A percentile compares a stretch with the other conserved stretches of the same genome.
Conservation (phyloP, 2,113 vertebrate species). For the Lipophrys pholis region DNA sequence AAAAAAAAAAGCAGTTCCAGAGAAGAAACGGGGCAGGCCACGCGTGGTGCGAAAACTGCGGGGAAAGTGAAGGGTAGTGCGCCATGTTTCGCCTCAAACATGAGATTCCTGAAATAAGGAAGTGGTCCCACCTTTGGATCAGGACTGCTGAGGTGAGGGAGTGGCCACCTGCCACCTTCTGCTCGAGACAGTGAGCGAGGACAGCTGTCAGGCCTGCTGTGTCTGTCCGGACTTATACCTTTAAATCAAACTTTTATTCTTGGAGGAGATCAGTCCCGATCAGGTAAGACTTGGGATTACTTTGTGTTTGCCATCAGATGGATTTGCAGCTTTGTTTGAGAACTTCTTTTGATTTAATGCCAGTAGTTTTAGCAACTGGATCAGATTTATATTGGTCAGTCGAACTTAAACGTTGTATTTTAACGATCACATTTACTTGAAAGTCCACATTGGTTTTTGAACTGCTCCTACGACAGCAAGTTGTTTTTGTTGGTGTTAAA, state of each 20-base stretch:
- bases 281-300: conserved; percentile 47
- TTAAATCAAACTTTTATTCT: conserved; percentile 3
- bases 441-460: no score
- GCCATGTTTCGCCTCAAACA: conserved; percentile 6
- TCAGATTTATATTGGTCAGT: no score
- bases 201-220: conserved; percentile 29
- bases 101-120: conserved; percentile 61
- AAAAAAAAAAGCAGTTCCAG: background rate
- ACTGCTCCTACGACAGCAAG: no score
- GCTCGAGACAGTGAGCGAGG: conserved; percentile 2
- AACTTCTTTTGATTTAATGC: background rate
- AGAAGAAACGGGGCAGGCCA: no score
- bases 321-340: background rate
- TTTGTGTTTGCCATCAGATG: background rate
- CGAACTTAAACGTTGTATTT: no score
- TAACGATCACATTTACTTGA: no score
- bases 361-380: no score
- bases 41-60: no score
- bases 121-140: conserved; percentile 56
- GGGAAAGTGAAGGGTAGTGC: background rate
- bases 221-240: conserved; percentile 30
- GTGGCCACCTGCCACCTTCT: conserved; percentile 67
- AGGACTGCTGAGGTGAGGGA: conserved; percentile 61
- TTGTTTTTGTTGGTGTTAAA: no score
- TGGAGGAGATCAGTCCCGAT: background rate